Conservation (phyloP, 2,113 vertebrate species). For the Mobula hypostoma region DNA sequence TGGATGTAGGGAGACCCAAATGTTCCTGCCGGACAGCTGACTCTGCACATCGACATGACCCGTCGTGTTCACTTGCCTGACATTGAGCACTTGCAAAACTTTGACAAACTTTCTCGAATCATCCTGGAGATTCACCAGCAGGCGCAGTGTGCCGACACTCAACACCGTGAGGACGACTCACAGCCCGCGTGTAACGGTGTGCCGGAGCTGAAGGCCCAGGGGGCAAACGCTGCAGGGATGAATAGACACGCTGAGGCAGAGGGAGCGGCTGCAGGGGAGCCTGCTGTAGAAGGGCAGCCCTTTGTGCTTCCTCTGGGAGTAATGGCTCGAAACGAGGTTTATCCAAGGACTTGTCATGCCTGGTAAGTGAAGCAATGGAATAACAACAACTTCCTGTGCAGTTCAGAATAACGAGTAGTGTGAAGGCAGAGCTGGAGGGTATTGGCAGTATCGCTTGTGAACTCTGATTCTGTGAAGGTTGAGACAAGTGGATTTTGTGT, state of each 20-base stretch:
- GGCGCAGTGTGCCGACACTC: slow-evolving; percentile 52
- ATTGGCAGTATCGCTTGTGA: neutral
- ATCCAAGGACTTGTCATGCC: slow-evolving; percentile 80
- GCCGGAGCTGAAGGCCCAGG: neutral
- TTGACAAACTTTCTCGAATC: slow-evolving; percentile 78
- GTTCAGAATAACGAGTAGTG: neutral
- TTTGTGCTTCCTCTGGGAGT: slow-evolving; percentile 83
- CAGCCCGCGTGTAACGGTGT: neutral
- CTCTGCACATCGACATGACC: slow-evolving; percentile 76
- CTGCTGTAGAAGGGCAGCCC: slow-evolving; percentile 48
- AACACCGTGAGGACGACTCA: slow-evolving; percentile 42
- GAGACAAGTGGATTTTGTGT: neutral
- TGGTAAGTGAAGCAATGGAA: slow-evolving; percentile 62
- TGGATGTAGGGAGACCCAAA: slow-evolving; percentile 83
- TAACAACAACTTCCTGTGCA: neutral
- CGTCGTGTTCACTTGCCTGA: slow-evolving; percentile 76
- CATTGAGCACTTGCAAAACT: slow-evolving; percentile 69
- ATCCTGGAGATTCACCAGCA: slow-evolving; percentile 75
- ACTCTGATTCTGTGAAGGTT: neutral
- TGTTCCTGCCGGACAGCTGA: slow-evolving; percentile 91
- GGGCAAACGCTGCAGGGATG: neutral
- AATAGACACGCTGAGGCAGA: neutral
- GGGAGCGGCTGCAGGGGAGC: neutral
- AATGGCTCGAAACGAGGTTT: slow-evolving; percentile 86
- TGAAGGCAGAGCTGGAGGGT: neutral